These are phyloP conservation scores for Bradypodion pumilum DNA, from an alignment of 2,797 vertebrate genomes.

Conservation along the genomic window DNA sequence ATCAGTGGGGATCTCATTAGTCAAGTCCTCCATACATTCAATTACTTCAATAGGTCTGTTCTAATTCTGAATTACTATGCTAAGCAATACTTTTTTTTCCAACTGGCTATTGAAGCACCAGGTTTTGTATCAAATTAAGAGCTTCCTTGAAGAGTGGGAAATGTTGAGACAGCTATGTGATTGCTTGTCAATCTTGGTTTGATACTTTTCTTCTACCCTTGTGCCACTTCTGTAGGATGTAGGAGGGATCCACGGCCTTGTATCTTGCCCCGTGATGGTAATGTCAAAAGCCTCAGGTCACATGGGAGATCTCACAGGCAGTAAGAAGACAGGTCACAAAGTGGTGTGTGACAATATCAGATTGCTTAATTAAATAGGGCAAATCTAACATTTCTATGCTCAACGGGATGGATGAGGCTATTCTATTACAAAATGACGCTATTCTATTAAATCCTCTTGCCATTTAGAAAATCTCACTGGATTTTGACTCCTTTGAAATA, in stretches of 20 bases:
- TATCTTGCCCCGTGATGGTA: not conserved
- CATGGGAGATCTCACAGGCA: constrained; percentile 22
- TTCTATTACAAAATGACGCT: constrained; percentile 58
- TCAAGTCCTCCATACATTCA: too few relatives aligned
- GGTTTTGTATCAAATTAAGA: too few relatives aligned
- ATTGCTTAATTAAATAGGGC: constrained; percentile 72
- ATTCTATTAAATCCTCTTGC: constrained; percentile 52
- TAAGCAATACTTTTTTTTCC: too few relatives aligned
- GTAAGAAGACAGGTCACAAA: constrained; percentile 38
- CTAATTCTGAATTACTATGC: too few relatives aligned
- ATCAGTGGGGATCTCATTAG: too few relatives aligned
- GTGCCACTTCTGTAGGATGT: not conserved
- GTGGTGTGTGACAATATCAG: constrained; percentile 38
- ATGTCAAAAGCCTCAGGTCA: not conserved
- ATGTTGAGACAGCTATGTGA: too few relatives aligned
- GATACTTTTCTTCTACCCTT: too few relatives aligned
- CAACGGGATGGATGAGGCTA: constrained; percentile 59
- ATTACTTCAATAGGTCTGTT: too few relatives aligned
- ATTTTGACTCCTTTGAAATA: constrained; percentile 56
- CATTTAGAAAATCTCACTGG: constrained; percentile 45
- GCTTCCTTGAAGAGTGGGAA: too few relatives aligned
- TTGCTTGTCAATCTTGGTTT: not conserved
- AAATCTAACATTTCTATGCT: constrained; percentile 66
- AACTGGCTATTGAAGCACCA: too few relatives aligned
- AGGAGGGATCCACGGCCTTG: not conserved